phyloP scores from a whole-genome alignment of 2,113 vertebrate genomes.

The Rhagologus leucostigma region DNA sequence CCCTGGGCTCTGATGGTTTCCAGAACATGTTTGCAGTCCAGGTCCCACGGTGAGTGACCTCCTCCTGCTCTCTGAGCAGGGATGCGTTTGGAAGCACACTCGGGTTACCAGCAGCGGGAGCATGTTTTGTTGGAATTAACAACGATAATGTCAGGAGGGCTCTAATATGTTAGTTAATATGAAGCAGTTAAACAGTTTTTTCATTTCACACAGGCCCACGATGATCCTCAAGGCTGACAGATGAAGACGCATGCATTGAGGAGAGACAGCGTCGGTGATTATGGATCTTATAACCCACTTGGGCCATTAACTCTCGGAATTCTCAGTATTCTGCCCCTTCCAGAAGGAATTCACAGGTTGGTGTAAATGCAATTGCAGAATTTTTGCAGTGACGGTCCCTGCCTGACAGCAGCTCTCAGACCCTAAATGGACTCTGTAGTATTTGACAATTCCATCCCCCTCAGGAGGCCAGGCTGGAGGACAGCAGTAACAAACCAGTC shows the following conservation, averaged over 20 bases:
- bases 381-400: background rate
- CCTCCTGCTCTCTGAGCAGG: background rate
- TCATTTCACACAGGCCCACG: background rate
- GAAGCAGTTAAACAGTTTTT: background rate
- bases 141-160: background rate
- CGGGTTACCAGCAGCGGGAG: background rate
- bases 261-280: background rate
- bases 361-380: background rate
- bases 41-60: background rate
- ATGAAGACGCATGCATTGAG: background rate
- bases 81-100: background rate
- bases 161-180: background rate
- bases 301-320: background rate
- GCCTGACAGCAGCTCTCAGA: background rate
- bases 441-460: background rate
- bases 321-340: background rate
- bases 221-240: background rate
- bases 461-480: background rate
- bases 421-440: background rate
- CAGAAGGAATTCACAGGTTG: background rate
- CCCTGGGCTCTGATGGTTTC: background rate
- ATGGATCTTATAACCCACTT: background rate
- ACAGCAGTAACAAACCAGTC: background rate
- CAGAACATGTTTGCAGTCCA: background rate
- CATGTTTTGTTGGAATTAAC: background rate